These are phyloP conservation scores for Adoxophyes honmai DNA, from an alignment of 1,140 invertebrate species.

Conservation along the genomic window DNA sequence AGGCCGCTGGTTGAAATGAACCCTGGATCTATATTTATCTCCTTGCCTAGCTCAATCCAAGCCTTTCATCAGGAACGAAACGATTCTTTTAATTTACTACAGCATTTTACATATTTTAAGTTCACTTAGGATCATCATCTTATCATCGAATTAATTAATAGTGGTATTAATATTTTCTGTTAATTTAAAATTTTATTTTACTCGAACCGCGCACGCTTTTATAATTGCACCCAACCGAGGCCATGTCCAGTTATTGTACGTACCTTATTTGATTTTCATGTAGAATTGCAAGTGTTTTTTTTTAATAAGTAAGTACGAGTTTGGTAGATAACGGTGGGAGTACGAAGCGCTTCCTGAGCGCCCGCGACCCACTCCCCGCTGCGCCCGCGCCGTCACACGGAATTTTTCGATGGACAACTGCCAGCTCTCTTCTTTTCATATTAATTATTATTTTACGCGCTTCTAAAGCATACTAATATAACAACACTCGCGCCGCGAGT, in stretches of 20 bases:
- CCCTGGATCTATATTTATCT: slow-evolving; percentile 10
- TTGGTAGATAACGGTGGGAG: background rate
- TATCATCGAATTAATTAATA: no score
- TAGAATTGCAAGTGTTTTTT: no score
- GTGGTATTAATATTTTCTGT: no score
- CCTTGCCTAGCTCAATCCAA: slow-evolving; percentile 10
- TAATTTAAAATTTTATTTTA: no score
- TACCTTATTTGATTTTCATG: no score
- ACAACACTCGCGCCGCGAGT: slow-evolving; percentile 50
- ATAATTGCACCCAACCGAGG: no score
- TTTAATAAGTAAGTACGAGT: no score
- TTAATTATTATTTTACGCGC: slow-evolving; percentile 72
- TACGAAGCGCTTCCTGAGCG: background rate
- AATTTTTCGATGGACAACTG: slow-evolving; percentile 59
- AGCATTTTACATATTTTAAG: no score
- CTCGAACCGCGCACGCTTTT: no score
- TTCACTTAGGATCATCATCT: no score
- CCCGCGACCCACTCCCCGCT: background rate
- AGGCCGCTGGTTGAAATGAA: slow-evolving; percentile 5
- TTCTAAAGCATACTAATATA: slow-evolving; percentile 68
- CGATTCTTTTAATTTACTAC: no score
- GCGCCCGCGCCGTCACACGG: slow-evolving; percentile 18
- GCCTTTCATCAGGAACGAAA: background rate
- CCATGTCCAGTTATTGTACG: no score
- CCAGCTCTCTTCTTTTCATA: slow-evolving; percentile 64